Conservation (phyloP, 2,888 invertebrate genomes). For the Ophion obscuratus region DNA sequence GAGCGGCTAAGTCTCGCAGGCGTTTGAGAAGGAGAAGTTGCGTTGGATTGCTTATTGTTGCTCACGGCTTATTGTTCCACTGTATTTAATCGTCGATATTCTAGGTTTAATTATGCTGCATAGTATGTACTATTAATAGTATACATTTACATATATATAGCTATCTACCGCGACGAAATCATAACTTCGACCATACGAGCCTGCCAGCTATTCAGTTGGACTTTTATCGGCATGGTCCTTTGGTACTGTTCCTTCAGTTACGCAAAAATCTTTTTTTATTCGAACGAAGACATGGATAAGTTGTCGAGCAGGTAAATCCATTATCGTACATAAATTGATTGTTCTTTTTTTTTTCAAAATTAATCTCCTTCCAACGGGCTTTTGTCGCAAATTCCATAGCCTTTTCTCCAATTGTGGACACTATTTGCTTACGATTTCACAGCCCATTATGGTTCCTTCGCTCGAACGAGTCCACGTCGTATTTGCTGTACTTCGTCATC, state of each 20-base stretch:
- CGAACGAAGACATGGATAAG: slow-evolving; percentile 47
- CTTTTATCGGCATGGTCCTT: slow-evolving; percentile 60
- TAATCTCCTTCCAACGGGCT: no score
- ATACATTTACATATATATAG: background rate
- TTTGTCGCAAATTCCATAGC: no score
- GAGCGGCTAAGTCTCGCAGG: no score
- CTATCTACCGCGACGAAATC: slow-evolving; percentile 57
- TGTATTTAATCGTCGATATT: no score
- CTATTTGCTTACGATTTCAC: background rate
- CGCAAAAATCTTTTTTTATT: slow-evolving; percentile 51
- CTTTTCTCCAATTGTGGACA: background rate
- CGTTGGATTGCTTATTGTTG: no score
- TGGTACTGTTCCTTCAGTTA: slow-evolving; percentile 63
- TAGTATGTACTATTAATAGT: background rate
- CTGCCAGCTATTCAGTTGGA: slow-evolving; percentile 52
- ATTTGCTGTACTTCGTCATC: slow-evolving; percentile 54
- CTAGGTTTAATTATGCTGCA: no score
- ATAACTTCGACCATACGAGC: slow-evolving; percentile 51
- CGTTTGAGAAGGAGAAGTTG: no score
- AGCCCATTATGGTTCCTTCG: slow-evolving; percentile 52
- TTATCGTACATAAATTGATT: no score
- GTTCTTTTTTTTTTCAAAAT: no score
- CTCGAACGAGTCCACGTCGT: slow-evolving; percentile 38
- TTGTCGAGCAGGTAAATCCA: slow-evolving; percentile 53
- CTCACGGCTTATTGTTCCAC: no score